Evolutionary conservation across 2,113 vertebrate genomes (phyloP), one percentile per base, ranked within the genome.

Genomic region (Psilopsiagon aurifrons): DNA sequence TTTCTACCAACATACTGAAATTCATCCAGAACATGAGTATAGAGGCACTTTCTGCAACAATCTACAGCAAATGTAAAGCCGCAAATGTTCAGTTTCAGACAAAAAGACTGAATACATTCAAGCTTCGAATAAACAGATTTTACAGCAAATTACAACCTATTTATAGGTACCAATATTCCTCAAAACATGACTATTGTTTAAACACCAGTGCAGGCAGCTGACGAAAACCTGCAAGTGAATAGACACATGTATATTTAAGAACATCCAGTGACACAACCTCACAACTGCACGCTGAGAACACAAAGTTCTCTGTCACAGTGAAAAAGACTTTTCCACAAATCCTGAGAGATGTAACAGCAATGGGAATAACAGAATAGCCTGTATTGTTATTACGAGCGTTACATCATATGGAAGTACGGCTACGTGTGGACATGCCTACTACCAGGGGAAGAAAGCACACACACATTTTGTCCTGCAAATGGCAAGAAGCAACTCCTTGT

Each of bases 291-390:
- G 37, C 43, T 20, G 18, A 92, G 57, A 82, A 89, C 44, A 70
- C 27, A 70, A 75, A 52, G 19, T n/a, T 69, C 60, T 70, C 79
- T 46, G 49, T 39, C 59, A 60, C 2, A 71, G 43, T 6, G 25
- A 86, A 92, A 91, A 94, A 54, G 46, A 35, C 24, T 69, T 86
- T 83, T 74, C 69, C 60, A 33, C 41, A 70, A 92, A 94, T 91
- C 90, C 49, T 57, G 46, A 66, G 85, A 79, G 59, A 92, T 24
- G 10, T 14, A 68, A 92, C 44, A 91, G 27, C 18, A 78, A 47
- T 2, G 11, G 41, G 27, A 85, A 83, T 33, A 85, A 51, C 23
- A 39, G 29, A 85, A 75, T 29, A 85, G 54, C 25, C 54, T 52
- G 11, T 20, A 63, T 10, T 33, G 19, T 43, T 74, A 41, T 11